These are phyloP conservation scores for Melangyna quadrimaculata DNA, from an alignment of 2,888 invertebrate genomes.

Conservation along the genomic window DNA sequence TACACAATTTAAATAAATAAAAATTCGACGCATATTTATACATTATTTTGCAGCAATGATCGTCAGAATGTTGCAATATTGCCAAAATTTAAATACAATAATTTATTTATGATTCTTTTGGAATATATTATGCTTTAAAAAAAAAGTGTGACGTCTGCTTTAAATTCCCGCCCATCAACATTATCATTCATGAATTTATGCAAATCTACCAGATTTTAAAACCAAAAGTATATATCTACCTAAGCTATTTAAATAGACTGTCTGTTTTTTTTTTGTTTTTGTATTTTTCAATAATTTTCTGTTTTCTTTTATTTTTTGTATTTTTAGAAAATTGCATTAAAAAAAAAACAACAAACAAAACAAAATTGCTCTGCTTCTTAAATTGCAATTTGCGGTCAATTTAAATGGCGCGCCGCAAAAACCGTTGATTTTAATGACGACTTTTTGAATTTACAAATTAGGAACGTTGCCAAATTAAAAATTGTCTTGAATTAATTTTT, in stretches of 20 bases:
- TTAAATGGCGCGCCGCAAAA: constrained; percentile 32
- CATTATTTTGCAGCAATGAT: constrained; percentile 6
- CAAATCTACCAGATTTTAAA: constrained; percentile 44
- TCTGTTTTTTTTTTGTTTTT: background rate
- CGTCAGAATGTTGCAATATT: constrained; percentile 19
- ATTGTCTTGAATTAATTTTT: background rate
- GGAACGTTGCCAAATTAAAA: constrained; percentile 48
- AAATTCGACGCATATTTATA: constrained; percentile 20
- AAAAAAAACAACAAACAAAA: background rate
- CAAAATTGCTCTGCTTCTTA: background rate
- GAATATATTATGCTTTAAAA: too few relatives aligned
- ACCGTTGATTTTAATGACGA: constrained; percentile 33
- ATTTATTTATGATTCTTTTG: constrained; percentile 7
- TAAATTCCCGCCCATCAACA: constrained; percentile 43
- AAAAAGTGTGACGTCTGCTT: constrained; percentile 20
- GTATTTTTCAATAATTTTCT: background rate
- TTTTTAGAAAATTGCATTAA: constrained; percentile 1
- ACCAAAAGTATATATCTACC: constrained; percentile 26
- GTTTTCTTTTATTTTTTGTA: background rate
- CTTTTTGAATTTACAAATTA: constrained; percentile 38
- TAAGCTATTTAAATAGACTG: background rate
- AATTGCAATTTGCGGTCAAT: constrained; percentile 41
- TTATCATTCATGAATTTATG: constrained; percentile 58
- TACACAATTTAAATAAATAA: background rate
- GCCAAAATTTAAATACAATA: background rate